A percentile compares a stretch with the other conserved stretches of the same genome.
These are phyloP conservation scores for Agrotis ipsilon DNA, from an alignment of 2,888 invertebrate species.

Conservation along the genomic window DNA sequence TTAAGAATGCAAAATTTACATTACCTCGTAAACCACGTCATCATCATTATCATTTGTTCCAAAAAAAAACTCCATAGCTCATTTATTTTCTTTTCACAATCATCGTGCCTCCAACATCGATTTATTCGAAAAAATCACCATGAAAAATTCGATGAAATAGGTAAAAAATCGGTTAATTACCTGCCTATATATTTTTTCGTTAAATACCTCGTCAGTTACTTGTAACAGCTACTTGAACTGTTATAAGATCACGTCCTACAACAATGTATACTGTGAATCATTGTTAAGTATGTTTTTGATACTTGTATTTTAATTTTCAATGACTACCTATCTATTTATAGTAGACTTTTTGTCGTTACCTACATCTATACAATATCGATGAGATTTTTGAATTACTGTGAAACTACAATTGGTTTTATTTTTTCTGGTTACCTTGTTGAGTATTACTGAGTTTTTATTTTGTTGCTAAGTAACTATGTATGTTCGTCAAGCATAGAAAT, in stretches of 20 bases:
- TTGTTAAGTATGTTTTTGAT: conserved; percentile 65
- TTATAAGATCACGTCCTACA: conserved; percentile 65
- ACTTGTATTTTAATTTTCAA: conserved; percentile 70
- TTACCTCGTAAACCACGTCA: not conserved
- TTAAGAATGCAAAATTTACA: no score
- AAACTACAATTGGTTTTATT: conserved; percentile 36
- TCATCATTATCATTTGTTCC: no score
- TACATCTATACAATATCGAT: conserved; percentile 51
- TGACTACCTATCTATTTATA: conserved; percentile 62
- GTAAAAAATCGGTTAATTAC: conserved; percentile 63
- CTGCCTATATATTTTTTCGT: conserved; percentile 55
- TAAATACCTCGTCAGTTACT: conserved; percentile 41
- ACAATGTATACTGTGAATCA: conserved; percentile 68
- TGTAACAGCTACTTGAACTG: conserved; percentile 55
- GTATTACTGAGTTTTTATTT: conserved; percentile 9
- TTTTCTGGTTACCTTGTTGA: conserved; percentile 27
- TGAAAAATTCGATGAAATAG: conserved; percentile 54
- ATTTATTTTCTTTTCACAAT: conserved; percentile 43
- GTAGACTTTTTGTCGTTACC: conserved; percentile 64
- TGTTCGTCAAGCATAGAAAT: conserved; percentile 1
- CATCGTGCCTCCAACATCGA: conserved; percentile 16
- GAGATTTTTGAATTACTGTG: conserved; percentile 53
- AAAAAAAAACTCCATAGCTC: not conserved
- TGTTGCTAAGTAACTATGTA: not conserved
- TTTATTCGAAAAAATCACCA: conserved; percentile 38